Evolutionary conservation across 2,888 invertebrate species (phyloP).

Genomic region (Lacanobia oleracea): DNA sequence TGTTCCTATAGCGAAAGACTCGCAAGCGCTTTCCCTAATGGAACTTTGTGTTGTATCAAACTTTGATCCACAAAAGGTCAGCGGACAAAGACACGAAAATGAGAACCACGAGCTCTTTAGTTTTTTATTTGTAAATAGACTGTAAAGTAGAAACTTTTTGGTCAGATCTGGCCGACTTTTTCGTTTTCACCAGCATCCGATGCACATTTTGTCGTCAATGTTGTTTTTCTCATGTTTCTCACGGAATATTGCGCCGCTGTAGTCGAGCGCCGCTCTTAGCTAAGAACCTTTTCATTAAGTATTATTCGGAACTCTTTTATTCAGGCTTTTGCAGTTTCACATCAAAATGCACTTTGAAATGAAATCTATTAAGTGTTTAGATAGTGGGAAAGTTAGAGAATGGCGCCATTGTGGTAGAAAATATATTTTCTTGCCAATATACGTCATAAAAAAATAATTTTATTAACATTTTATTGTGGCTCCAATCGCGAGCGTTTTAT

Average conservation of each 20-base stretch:
- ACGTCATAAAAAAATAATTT: neutral
- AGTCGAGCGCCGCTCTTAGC: conserved; percentile 44
- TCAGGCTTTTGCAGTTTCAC: conserved; percentile 40
- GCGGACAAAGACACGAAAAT: conserved; percentile 66
- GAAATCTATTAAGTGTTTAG: conserved; percentile 29
- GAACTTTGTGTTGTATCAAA: conserved; percentile 61
- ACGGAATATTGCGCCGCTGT: conserved; percentile 54
- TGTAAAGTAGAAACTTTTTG: conserved; percentile 75
- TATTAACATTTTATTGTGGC: neutral
- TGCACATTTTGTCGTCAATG: conserved; percentile 72
- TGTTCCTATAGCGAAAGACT: conserved; percentile 38
- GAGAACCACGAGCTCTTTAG: conserved; percentile 48
- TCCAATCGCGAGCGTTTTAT: too few species aligned
- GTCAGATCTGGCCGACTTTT: conserved; percentile 76
- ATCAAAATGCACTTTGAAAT: conserved; percentile 45
- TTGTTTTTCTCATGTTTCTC: conserved; percentile 59
- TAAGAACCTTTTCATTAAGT: conserved; percentile 61
- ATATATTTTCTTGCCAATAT: neutral
- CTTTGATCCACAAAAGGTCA: conserved; percentile 69
- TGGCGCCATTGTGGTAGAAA: neutral
- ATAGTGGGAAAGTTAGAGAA: neutral
- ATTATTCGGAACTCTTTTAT: conserved; percentile 47
- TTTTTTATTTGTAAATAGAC: conserved; percentile 68
- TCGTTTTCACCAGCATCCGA: conserved; percentile 72
- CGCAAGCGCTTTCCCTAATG: conserved; percentile 57